Percentiles rank a stretch among this genome's conserved stretches.
phyloP scores from a whole-genome alignment of 2,888 invertebrate genomes.

The Cremastinae sp. region DNA sequence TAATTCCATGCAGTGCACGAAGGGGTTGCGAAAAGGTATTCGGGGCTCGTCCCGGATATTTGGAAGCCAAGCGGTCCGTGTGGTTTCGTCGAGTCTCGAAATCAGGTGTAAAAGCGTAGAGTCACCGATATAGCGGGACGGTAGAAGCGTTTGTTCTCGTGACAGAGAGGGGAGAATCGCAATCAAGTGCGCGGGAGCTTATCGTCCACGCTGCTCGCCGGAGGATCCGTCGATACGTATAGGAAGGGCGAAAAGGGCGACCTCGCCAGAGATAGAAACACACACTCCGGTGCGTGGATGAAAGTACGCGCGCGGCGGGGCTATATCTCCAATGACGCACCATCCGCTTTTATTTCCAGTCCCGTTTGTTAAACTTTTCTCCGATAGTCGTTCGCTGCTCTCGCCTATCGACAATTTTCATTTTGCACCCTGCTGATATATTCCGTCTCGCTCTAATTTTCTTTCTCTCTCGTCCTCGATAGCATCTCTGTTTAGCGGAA shows the following conservation, averaged over 20 bases:
- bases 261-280: constrained; percentile 9
- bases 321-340: not conserved
- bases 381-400: not conserved
- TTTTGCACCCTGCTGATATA: constrained; percentile 27
- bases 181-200: constrained; percentile 63
- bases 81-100: constrained; percentile 13
- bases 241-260: constrained; percentile 30
- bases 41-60: constrained; percentile 27
- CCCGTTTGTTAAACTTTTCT: constrained; percentile 41
- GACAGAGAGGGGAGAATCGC: constrained; percentile 60
- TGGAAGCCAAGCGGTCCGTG: constrained; percentile 39
- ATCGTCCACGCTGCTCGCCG: constrained; percentile 59
- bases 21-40: no score
- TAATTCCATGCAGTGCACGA: no score
- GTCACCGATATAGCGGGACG: not conserved
- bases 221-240: constrained; percentile 44
- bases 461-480: constrained; percentile 4
- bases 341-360: constrained; percentile 37
- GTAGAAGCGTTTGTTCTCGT: constrained; percentile 41
- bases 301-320: constrained; percentile 25
- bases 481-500: constrained; percentile 33
- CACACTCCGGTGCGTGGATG: constrained; percentile 27
- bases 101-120: constrained; percentile 13
- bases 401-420: constrained; percentile 50
- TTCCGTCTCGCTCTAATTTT: constrained; percentile 30